Evolutionary conservation across 2,888 invertebrate genomes (phyloP), one percentile per base, ranked within the genome.

Genomic region (Spilosoma lubricipeda): DNA sequence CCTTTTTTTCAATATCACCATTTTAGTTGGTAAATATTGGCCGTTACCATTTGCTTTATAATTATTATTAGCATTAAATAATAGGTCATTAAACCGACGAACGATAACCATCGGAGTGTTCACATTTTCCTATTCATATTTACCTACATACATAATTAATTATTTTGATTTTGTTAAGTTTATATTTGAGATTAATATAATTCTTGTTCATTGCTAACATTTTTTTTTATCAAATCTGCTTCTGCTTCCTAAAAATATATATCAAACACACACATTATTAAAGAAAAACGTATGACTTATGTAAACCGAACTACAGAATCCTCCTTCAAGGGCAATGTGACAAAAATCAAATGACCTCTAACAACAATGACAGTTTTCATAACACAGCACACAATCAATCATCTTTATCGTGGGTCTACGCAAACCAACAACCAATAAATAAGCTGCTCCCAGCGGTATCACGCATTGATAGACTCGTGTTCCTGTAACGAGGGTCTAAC

Each of bases 361-460:
- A 33, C 59, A 27, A 70, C 59, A 70, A 71, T 48, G 33, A 66
- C 52, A 48, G 27, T 18, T 33, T 66, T 52, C 52, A 48, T 36
- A 45, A 52, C 39, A 65, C 39, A 71, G 64, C n/a, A 45, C 52
- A 45, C 30, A 67, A 66, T 71, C 74, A 67, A 81, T 79, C 67
- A 73, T 67, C 77, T 71, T 81, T 78, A 81, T 76, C 76, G 48
- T 45, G 74, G 52, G 80, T 77, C 78, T 69, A 15, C 48, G 67
- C 69, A 36, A 30, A 56, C 67, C 69, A 63, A 67, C 71, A 36
- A 33, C 39, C 70, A 76, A 75, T 77, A 71, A 71, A 70, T 15
- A 71, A 59, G n/a, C 63, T 70, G 74, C 75, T 78, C 81, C 83
- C 85, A 64, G 39, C 30, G 74, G 85, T 73, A 71, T 69, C 39